Evolutionary conservation across 2,113 vertebrate species (phyloP).

Genomic region (Anser cygnoides): DNA sequence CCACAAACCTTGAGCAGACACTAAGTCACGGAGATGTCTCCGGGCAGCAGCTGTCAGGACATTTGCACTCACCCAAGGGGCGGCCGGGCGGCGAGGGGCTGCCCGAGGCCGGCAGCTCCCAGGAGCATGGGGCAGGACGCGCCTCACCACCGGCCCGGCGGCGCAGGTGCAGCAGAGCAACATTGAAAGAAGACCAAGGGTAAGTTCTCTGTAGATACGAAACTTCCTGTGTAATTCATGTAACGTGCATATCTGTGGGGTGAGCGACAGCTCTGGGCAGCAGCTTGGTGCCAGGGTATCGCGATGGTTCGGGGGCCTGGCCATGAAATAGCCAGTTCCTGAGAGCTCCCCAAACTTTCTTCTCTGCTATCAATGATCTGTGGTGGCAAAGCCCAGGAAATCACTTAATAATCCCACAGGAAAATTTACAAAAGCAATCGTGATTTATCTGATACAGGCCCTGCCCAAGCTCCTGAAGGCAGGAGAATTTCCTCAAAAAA

Average conservation of each 20-base stretch:
- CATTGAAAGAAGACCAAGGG: background rate
- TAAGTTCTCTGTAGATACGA: background rate
- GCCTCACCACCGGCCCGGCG: background rate
- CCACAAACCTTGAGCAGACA: background rate
- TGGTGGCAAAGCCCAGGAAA: background rate
- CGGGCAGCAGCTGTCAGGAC: background rate
- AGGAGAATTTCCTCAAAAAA: background rate
- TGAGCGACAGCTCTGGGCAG: fast-evolving
- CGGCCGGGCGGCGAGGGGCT: background rate
- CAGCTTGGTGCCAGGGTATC: background rate
- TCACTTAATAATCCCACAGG: background rate
- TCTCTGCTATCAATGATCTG: background rate
- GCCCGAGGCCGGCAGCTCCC: background rate
- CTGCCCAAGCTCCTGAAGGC: background rate
- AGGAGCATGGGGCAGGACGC: background rate
- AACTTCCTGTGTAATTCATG: background rate
- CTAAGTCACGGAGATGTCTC: background rate
- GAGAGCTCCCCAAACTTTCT: background rate
- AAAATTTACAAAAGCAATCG: background rate
- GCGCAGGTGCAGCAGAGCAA: background rate
- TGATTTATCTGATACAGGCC: background rate
- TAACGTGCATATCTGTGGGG: background rate
- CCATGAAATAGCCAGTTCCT: background rate
- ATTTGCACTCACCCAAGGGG: background rate
- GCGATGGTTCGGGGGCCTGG: fast-evolving